Conservation (phyloP, 2,113 vertebrate species). For the Galemys pyrenaicus region DNA sequence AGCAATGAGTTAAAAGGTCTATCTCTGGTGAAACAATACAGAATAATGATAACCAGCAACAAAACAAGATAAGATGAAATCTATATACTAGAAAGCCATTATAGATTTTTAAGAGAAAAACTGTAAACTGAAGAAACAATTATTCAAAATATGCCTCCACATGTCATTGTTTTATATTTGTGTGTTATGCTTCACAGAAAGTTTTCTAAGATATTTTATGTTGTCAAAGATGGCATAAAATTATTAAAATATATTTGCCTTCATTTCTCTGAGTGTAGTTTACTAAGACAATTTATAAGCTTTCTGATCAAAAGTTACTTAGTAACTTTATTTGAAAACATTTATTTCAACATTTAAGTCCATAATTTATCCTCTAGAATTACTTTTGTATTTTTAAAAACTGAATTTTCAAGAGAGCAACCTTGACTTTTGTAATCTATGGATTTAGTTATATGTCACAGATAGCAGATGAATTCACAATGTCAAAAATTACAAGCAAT, state of each 20-base stretch:
- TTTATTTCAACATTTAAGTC: not conserved
- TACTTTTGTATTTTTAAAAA: conserved; percentile 9
- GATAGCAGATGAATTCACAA: not conserved
- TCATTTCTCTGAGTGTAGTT: not conserved
- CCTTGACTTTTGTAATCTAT: not conserved
- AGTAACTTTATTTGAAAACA: not conserved
- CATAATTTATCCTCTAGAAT: not conserved
- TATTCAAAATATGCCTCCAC: not conserved
- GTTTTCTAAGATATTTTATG: not conserved
- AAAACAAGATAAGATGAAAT: not conserved
- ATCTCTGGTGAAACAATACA: not conserved
- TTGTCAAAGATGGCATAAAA: not conserved
- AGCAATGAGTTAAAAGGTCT: not conserved
- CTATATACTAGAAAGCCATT: not conserved
- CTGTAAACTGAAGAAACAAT: not conserved
- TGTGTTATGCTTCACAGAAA: not conserved
- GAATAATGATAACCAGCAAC: not conserved
- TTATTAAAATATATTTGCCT: not conserved
- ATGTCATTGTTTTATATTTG: not conserved
- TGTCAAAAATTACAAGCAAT: not conserved
- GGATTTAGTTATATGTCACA: not conserved
- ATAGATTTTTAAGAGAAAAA: not conserved
- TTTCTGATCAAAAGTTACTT: not conserved
- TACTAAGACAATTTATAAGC: not conserved
- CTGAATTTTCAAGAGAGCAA: not conserved